Conservation (phyloP, 2,113 vertebrate genomes). For the Conger conger region DNA sequence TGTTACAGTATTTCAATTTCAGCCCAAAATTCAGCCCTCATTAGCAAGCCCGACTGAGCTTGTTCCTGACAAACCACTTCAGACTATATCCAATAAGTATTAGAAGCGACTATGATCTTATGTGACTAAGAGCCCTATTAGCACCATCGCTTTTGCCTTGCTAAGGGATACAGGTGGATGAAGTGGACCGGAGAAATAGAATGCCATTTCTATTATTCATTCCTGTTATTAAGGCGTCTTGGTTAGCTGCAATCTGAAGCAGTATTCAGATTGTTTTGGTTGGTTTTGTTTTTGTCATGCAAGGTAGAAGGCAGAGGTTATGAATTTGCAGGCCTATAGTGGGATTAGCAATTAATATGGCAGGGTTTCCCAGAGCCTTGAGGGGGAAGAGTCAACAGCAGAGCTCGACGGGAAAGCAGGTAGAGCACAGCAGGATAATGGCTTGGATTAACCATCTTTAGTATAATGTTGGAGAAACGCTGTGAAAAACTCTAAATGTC, state of each 20-base stretch:
- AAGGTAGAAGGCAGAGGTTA: background rate
- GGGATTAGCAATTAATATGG: constrained; percentile 4
- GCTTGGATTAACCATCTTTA: constrained; percentile 18
- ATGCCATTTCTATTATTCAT: too few species aligned
- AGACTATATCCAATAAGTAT: background rate
- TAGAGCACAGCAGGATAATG: constrained; percentile 8
- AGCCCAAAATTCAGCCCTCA: background rate
- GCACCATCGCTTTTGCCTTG: background rate
- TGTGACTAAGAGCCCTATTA: background rate
- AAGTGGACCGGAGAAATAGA: background rate
- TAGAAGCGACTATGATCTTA: background rate
- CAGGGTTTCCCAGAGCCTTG: background rate
- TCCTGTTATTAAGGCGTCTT: too few species aligned
- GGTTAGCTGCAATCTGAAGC: background rate
- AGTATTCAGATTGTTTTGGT: background rate
- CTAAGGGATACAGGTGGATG: background rate
- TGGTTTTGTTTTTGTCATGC: background rate
- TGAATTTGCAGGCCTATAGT: constrained; percentile 1
- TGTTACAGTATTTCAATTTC: background rate
- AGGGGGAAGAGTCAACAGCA: constrained; percentile 12
- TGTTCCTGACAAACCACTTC: background rate
- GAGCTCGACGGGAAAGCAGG: background rate
- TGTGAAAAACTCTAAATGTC: constrained; percentile 27
- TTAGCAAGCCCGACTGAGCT: background rate
- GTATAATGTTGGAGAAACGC: constrained; percentile 14